Evolutionary conservation across 2,113 vertebrate genomes (phyloP), one percentile per base, ranked within the genome.

Genomic region (Anhinga anhinga): DNA sequence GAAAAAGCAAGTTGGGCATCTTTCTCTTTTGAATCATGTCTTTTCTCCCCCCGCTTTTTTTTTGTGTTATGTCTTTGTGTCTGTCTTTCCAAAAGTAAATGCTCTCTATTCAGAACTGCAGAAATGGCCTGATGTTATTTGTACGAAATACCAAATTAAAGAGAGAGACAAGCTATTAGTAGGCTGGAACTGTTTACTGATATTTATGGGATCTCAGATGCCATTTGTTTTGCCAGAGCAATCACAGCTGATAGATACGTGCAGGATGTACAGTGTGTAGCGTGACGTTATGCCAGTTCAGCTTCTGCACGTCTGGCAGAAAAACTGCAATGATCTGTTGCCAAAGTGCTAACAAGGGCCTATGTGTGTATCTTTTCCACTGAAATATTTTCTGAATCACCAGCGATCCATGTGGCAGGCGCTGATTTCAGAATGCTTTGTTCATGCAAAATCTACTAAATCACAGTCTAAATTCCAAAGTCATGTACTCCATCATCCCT

Each of bases 281-380:
- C 94, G 53, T 45, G 86, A 91, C 93, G 84, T 91, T 94, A 14
- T 95, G 97, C 96, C 91, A 88, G 65, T 87, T 95, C 86, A 76
- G 81, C 93, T 94, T 85, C 87, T 95, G 89, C 93, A 87, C 2
- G 78, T 94, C 94, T 95, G 93, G 94, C 96, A 96, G 89, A 61
- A 93, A 72, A 90, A 53, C 19, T 49, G 88, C 66, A 56, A 3
- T 58, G 86, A 47, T 77, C 91, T 80, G 44, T 53, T 96, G 96
- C 95, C 97, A 97, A 91, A 96, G 95, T 77, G 84, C 88, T 95
- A 93, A 97, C 93, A 96, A 96, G 95, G 78, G 63, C 86, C 93
- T 91, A 0, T 93, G 85, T 95, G 70, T 93, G 58, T 95, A 72
- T 96, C 83, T 91, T 88, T 92, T 71, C 59, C 45, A 84, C 86